Conservation (phyloP, 1,140 invertebrate genomes). For the Formica exsecta region DNA sequence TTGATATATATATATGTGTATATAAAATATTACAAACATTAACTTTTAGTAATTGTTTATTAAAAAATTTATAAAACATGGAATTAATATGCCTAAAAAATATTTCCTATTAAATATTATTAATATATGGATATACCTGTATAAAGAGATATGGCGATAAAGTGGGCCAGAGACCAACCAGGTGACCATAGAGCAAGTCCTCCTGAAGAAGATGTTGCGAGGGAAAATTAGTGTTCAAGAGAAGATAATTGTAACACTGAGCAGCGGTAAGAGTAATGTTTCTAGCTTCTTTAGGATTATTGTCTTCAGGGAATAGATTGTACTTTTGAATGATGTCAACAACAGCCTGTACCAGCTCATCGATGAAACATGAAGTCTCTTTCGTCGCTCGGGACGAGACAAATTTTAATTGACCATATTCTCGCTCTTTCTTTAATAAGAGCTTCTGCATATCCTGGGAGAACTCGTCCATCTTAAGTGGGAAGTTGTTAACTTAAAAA, state of each 20-base stretch:
- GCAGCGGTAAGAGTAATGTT: conserved; percentile 57
- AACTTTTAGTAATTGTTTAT: background rate
- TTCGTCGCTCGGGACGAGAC: conserved; percentile 77
- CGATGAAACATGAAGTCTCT: conserved; percentile 74
- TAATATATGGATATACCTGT: conserved; percentile 70
- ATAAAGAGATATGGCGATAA: conserved; percentile 82
- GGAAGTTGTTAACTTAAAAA: background rate
- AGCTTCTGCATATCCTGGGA: conserved; percentile 76
- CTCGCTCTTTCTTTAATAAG: conserved; percentile 75
- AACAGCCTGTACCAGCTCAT: conserved; percentile 72
- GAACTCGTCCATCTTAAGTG: conserved; percentile 75
- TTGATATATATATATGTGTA: background rate
- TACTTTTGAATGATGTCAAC: conserved; percentile 62
- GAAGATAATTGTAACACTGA: conserved; percentile 76
- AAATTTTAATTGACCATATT: conserved; percentile 73
- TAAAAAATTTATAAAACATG: too few species aligned
- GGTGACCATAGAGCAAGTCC: conserved; percentile 76
- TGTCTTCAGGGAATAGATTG: conserved; percentile 58
- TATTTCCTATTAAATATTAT: background rate
- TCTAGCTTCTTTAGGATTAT: conserved; percentile 13
- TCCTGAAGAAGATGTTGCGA: conserved; percentile 77
- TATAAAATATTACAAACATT: background rate
- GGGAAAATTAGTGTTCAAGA: conserved; percentile 82
- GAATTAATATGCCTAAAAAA: too few species aligned
- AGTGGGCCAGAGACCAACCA: conserved; percentile 81